Conservation (phyloP, 1,140 invertebrate species). For the Drosophila parabipectinata region DNA sequence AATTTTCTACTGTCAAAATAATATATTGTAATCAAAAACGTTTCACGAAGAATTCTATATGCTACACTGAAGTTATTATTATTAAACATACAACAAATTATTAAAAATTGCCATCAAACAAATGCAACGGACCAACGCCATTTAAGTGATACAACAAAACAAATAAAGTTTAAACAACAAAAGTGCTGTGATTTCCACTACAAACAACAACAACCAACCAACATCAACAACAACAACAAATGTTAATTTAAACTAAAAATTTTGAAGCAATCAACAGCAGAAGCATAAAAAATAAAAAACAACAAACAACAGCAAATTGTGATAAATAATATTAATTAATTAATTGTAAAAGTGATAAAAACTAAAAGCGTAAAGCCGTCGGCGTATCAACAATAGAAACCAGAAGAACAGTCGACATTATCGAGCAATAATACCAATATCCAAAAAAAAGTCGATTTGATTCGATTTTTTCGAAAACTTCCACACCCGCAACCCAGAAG, state of each 20-base stretch:
- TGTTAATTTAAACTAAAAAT: conserved; percentile 56
- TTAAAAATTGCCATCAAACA: conserved; percentile 80
- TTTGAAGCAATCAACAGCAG: conserved; percentile 43
- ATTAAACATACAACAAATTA: conserved; percentile 42
- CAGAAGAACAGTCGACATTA: background rate
- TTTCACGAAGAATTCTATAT: conserved; percentile 83
- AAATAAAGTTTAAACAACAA: conserved; percentile 69
- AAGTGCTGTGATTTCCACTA: conserved; percentile 83
- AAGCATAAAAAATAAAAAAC: conserved; percentile 55
- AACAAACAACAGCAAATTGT: conserved; percentile 78
- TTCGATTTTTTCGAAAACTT: conserved; percentile 37
- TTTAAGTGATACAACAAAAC: conserved; percentile 79
- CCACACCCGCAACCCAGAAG: conserved; percentile 19
- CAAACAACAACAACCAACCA: conserved; percentile 57
- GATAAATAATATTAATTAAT: conserved; percentile 70
- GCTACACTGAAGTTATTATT: conserved; percentile 44
- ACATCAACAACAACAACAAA: conserved; percentile 37
- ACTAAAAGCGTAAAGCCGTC: conserved; percentile 16
- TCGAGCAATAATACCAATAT: conserved; percentile 5
- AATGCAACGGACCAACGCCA: conserved; percentile 83
- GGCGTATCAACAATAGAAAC: conserved; percentile 7
- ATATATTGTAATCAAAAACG: conserved; percentile 30
- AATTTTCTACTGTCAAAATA: conserved; percentile 62
- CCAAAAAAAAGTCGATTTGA: conserved; percentile 33
- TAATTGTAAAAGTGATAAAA: conserved; percentile 68